These are phyloP conservation scores for Orthosia cruda DNA, from an alignment of 2,888 invertebrate genomes.

Conservation along the genomic window DNA sequence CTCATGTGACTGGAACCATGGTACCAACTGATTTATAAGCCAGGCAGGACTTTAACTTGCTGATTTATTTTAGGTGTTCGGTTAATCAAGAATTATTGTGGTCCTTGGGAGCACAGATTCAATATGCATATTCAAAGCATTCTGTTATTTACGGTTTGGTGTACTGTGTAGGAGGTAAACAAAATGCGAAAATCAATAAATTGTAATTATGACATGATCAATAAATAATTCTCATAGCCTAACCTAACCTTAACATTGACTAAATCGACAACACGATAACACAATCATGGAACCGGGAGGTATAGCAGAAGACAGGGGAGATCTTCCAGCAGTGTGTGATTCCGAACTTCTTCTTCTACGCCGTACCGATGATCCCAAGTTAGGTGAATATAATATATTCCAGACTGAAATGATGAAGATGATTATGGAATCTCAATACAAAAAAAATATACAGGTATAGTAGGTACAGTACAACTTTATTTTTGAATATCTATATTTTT, in stretches of 20 bases:
- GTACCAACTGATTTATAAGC: constrained; percentile 35
- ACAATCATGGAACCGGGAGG: too few relatives aligned
- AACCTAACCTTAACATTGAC: too few relatives aligned
- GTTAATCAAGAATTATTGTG: constrained; percentile 15
- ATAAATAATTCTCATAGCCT: background rate
- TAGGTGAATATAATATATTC: too few relatives aligned
- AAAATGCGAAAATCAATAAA: background rate
- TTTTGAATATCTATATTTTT: too few relatives aligned
- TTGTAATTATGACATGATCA: background rate
- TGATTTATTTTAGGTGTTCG: constrained; percentile 48
- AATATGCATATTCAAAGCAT: constrained; percentile 4
- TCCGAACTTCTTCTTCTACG: too few relatives aligned
- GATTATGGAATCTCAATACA: too few relatives aligned
- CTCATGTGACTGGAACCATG: constrained; percentile 25
- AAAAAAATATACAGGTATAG: background rate
- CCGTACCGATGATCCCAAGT: too few relatives aligned
- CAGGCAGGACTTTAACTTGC: constrained; percentile 29
- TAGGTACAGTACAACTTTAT: too few relatives aligned
- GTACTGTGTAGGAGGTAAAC: background rate
- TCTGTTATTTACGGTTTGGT: constrained; percentile 12
- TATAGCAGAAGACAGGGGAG: too few relatives aligned
- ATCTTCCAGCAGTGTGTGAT: too few relatives aligned
- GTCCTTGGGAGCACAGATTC: constrained; percentile 33
- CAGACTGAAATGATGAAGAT: too few relatives aligned
- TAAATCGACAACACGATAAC: too few relatives aligned